phyloP scores from a whole-genome alignment of 2,797 vertebrate species.

The Remorina albescens region DNA sequence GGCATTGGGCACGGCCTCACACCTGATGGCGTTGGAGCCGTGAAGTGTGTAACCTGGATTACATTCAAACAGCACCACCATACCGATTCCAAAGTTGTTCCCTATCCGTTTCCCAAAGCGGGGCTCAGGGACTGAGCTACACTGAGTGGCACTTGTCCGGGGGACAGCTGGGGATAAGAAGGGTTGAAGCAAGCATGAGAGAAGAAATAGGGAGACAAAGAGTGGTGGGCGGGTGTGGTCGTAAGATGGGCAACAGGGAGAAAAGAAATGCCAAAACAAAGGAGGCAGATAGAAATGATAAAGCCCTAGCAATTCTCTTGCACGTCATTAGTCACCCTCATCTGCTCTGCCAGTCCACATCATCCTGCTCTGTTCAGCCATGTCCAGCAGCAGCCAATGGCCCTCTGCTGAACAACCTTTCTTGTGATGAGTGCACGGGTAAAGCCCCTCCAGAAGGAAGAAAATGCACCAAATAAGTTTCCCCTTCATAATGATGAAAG shows the following conservation, averaged over 20 bases:
- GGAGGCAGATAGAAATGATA: conserved; percentile 57
- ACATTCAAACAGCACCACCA: conserved; percentile 94
- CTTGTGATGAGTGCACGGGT: conserved; percentile 33
- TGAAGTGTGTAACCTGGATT: conserved; percentile 95
- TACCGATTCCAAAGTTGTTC: conserved; percentile 95
- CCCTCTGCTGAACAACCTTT: conserved; percentile 39
- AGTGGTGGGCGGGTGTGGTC: conserved; percentile 40
- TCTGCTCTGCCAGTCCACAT: conserved; percentile 57
- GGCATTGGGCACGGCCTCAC: conserved; percentile 93
- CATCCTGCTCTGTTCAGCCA: conserved; percentile 51
- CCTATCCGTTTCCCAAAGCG: conserved; percentile 96
- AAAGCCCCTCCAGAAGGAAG: conserved; percentile 15
- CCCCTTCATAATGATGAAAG: conserved; percentile 5
- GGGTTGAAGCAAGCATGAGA: conserved; percentile 42
- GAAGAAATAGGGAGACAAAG: conserved; percentile 52
- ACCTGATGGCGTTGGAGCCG: conserved; percentile 93
- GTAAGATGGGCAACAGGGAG: conserved; percentile 49
- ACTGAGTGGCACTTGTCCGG: conserved; percentile 96
- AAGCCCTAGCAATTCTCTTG: conserved; percentile 60
- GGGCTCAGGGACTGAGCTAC: conserved; percentile 96
- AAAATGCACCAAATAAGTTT: conserved; percentile 18
- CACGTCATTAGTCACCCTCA: conserved; percentile 65
- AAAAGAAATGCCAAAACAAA: conserved; percentile 55
- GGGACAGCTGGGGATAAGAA: conserved; percentile 90
- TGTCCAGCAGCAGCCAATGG: conserved; percentile 39